phyloP scores from a whole-genome alignment of 2,797 vertebrate genomes.

The Prionace glauca region DNA sequence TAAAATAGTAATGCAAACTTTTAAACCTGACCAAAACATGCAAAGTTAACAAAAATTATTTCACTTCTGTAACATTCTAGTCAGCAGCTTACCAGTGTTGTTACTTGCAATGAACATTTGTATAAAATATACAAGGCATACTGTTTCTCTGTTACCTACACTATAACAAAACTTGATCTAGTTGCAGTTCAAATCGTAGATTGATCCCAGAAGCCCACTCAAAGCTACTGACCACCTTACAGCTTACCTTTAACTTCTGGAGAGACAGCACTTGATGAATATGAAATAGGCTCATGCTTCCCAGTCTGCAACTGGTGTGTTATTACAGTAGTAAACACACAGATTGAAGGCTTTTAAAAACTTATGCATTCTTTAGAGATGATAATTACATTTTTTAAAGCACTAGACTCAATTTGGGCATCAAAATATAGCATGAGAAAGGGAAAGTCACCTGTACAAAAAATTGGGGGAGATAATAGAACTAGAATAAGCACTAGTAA shows the following conservation, averaged over 20 bases:
- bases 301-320: neutral
- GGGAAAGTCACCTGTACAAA: neutral
- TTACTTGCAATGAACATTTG: neutral
- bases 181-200: neutral
- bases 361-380: neutral
- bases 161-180: neutral
- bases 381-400: neutral
- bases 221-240: neutral
- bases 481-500: neutral
- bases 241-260: neutral
- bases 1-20: neutral
- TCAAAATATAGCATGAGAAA: neutral
- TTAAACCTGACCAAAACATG: neutral
- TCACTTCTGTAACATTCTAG: neutral
- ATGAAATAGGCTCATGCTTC: neutral
- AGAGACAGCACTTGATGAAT: neutral
- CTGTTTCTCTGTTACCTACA: neutral
- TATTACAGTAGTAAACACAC: neutral
- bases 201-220: neutral
- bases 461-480: neutral
- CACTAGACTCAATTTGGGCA: neutral
- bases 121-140: neutral
- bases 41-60: neutral
- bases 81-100: neutral
- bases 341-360: neutral